Evolutionary conservation across 2,888 invertebrate genomes (phyloP), one percentile per base, ranked within the genome.

Genomic region (Agrypnus murinus): DNA sequence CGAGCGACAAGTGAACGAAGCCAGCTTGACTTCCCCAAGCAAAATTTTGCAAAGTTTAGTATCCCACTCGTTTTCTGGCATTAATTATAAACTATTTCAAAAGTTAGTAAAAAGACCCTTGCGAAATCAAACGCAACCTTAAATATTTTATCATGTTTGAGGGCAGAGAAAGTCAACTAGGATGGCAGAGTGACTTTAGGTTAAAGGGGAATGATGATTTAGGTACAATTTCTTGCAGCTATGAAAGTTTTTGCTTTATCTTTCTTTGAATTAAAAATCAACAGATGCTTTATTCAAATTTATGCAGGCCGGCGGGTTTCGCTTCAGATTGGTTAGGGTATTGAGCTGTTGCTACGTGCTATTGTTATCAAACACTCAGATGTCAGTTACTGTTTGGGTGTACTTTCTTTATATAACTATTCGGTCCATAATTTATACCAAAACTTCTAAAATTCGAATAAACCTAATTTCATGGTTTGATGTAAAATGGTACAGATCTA

Each of bases 1-100:
- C 59, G 59, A 69, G 74, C 69, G 62, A 72, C 63, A 65, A 70
- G 55, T 65, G 62, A 70, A 46, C 45, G 65, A 70, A 65, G 46
- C 59, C 58, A 65, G 38, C 65, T 40, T 65, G 65, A 69, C 64
- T 69, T 64, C 58, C n/a, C 55, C 58, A 59, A 58, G 46, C 48
- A 55, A 66, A 65, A 58, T 70, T 60, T 59, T 57, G 38, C 58
- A 38, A 70, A 60, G 55, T 62, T 70, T 38, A 10, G 50, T 48
- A 58, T 59, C 64, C 25, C 8, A 15, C 36, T 32, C 50, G 32
- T 48, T 60, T 45, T 17, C 32, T 12, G 43, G 60, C 60, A 53
- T 60, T 60, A 66, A 66, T 66, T 66, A 60, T 60, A 53, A 59
- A 59, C 46, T 64, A 58, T 64, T 69, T 55, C 10, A 9, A 12